A percentile compares a stretch with the other conserved stretches of the same genome.
These are phyloP conservation scores for Sphecodes monilicornis DNA, from an alignment of 2,888 invertebrate genomes.

Conservation along the genomic window DNA sequence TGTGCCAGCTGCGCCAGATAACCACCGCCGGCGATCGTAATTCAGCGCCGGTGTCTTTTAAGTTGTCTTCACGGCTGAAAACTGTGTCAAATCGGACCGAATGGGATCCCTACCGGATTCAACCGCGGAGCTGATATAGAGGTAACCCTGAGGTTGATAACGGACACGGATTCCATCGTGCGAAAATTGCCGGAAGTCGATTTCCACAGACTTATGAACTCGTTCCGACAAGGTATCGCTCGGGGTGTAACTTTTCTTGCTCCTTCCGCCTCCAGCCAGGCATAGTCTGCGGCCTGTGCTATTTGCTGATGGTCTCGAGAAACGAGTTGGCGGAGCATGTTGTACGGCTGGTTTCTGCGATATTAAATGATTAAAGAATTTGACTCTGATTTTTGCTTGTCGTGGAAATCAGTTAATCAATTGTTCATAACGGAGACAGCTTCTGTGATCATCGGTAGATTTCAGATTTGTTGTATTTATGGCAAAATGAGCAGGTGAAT, in stretches of 20 bases:
- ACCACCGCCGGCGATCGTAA: slow-evolving; percentile 74
- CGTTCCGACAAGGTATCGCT: not conserved
- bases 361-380: not conserved
- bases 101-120: slow-evolving; percentile 54
- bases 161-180: not conserved
- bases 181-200: slow-evolving; percentile 14
- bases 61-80: slow-evolving; percentile 74
- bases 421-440: not conserved
- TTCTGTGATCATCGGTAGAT: not conserved
- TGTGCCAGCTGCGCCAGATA: slow-evolving; percentile 79
- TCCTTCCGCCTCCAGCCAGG: not conserved
- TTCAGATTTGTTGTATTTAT: not conserved
- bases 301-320: not conserved
- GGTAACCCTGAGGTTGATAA: slow-evolving; percentile 25
- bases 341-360: not conserved
- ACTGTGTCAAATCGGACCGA: slow-evolving; percentile 78
- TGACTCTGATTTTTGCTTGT: not conserved
- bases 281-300: not conserved
- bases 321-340: not conserved
- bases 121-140: slow-evolving; percentile 32
- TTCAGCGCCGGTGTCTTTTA: slow-evolving; percentile 77
- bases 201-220: not conserved
- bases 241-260: slow-evolving; percentile 3
- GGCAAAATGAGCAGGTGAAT: too few species aligned
- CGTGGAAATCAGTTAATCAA: not conserved